These are phyloP conservation scores for Indicator indicator DNA, from an alignment of 2,113 vertebrate species.

Conservation along the genomic window DNA sequence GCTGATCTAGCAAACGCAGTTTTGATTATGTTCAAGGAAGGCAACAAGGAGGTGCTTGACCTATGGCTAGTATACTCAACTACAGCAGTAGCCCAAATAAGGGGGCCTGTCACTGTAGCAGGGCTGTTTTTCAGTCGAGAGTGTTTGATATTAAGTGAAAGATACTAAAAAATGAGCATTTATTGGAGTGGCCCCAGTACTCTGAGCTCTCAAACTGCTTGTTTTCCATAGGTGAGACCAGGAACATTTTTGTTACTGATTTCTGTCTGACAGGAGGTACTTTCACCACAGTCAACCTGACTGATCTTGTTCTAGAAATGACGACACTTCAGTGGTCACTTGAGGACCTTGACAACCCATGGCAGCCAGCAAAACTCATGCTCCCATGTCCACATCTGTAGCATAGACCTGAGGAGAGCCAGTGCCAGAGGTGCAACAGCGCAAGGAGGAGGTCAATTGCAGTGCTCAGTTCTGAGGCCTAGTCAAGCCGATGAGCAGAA, in stretches of 20 bases:
- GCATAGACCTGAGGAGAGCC: neutral
- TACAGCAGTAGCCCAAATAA: neutral
- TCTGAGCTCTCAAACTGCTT: neutral
- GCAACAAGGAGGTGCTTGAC: neutral
- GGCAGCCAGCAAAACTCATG: neutral
- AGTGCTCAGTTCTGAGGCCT: neutral
- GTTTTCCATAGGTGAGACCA: neutral
- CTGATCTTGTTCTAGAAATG: neutral
- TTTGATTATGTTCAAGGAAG: neutral
- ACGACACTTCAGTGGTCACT: neutral
- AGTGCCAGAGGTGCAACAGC: neutral
- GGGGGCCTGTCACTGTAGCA: neutral
- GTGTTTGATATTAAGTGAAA: neutral
- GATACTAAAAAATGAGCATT: neutral
- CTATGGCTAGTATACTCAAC: neutral
- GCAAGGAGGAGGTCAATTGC: neutral
- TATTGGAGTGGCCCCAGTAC: accelerated
- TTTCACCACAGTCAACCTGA: neutral
- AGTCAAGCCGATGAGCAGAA: neutral
- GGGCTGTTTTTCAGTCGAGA: neutral
- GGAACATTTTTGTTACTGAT: neutral
- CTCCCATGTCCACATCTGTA: neutral
- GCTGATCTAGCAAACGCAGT: neutral
- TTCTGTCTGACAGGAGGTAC: neutral
- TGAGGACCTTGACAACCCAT: neutral